Evolutionary conservation across 2,888 invertebrate species (phyloP).

Genomic region (Campoplex capitator): DNA sequence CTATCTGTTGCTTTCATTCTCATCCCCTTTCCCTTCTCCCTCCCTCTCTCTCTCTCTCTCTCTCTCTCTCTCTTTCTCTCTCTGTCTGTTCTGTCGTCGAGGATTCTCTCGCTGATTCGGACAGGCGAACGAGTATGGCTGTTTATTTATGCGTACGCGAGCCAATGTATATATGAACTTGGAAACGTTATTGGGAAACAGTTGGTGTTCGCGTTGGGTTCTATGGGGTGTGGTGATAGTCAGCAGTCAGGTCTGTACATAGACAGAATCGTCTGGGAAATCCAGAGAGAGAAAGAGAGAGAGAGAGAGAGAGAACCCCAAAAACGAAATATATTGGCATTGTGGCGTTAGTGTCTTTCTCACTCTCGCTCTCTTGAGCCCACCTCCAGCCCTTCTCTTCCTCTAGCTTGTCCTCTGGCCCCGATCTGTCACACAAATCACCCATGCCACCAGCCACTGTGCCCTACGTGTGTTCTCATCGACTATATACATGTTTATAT

Average conservation of each 20-base stretch:
- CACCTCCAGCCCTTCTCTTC: constrained; percentile 10
- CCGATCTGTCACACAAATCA: constrained; percentile 83
- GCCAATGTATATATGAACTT: constrained; percentile 66
- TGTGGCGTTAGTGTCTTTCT: constrained; percentile 66
- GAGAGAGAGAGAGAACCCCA: neutral
- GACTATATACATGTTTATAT: constrained; percentile 33
- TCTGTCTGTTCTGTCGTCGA: constrained; percentile 15
- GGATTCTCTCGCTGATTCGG: constrained; percentile 62
- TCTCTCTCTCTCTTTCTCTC: constrained; percentile 1
- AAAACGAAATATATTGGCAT: constrained; percentile 79
- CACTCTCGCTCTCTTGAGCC: neutral
- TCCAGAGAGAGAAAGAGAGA: constrained; percentile 8
- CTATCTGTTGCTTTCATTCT: constrained; percentile 41
- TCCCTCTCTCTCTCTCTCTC: constrained; percentile 24
- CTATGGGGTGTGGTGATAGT: constrained; percentile 61
- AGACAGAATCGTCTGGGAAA: constrained; percentile 16
- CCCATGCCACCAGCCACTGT: constrained; percentile 71
- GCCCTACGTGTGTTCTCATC: constrained; percentile 62
- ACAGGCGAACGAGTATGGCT: constrained; percentile 53
- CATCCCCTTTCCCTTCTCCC: neutral
- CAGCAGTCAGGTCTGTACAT: constrained; percentile 45
- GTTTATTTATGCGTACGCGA: constrained; percentile 68
- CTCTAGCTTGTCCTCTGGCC: constrained; percentile 73
- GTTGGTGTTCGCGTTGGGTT: constrained; percentile 74
- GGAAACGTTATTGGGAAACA: constrained; percentile 79